Conservation (phyloP, 2,888 invertebrate species). For the Polyommatus icarus region DNA sequence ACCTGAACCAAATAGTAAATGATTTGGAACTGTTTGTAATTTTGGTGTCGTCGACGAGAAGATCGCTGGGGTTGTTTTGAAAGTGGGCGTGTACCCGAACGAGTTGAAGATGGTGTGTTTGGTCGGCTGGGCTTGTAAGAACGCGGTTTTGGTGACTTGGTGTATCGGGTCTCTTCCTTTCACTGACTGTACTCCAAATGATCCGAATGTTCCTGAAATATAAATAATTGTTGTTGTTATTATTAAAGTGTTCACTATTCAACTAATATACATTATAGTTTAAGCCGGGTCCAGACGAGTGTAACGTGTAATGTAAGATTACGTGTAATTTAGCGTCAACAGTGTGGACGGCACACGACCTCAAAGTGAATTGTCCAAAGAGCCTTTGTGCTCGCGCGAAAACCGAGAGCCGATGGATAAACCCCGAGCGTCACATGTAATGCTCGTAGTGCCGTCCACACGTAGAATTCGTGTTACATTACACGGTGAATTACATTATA, state of each 20-base stretch:
- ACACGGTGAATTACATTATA: too few species aligned
- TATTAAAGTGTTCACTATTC: neutral
- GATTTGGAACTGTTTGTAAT: constrained; percentile 60
- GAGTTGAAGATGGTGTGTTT: constrained; percentile 70
- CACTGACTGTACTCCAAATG: constrained; percentile 79
- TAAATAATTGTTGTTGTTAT: neutral
- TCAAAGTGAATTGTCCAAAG: too few species aligned
- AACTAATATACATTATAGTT: too few species aligned
- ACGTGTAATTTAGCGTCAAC: too few species aligned
- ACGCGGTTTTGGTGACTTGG: constrained; percentile 66
- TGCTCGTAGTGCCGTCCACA: too few species aligned
- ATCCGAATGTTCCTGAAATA: constrained; percentile 79
- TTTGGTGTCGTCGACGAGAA: constrained; percentile 61
- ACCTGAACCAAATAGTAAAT: constrained; percentile 65
- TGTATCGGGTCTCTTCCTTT: constrained; percentile 75
- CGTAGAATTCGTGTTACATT: too few species aligned
- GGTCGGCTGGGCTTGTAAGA: constrained; percentile 62
- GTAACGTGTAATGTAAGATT: too few species aligned
- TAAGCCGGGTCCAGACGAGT: too few species aligned
- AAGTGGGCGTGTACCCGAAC: constrained; percentile 63
- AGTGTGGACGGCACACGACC: too few species aligned
- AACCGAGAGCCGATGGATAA: too few species aligned
- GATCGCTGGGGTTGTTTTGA: constrained; percentile 59
- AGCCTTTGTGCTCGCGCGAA: too few species aligned
- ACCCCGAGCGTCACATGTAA: too few species aligned